Evolutionary conservation across 2,797 vertebrate genomes (phyloP), one percentile per base, ranked within the genome.

Genomic region (Pagetopsis macropterus): DNA sequence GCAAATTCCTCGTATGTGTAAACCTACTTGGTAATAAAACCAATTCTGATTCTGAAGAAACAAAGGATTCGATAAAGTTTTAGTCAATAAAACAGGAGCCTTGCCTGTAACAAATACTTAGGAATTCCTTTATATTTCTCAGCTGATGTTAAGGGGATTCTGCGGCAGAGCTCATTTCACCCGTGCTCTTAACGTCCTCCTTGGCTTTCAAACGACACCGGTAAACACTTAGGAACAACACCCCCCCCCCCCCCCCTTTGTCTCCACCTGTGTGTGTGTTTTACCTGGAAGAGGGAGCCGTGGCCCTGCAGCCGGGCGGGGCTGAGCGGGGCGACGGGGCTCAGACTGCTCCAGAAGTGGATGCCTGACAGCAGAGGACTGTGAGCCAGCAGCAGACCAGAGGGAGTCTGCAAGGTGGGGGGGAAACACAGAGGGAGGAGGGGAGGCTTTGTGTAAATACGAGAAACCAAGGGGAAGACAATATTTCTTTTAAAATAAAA

Each of bases 341-440:
- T 98, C 72, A 98, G 92, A 86, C 96, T 98, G 94, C 97, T 98
- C 97, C 97, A 98, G 92, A 98, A 98, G 76, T 98, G 97, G 88
- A 98, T 97, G 85, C 96, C 97, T 62, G 97, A 97, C 69, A 98
- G 91, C 86, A 98, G 94, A 0, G 97, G 97, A 88, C 97, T 98
- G 61, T 97, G 97, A 67, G 96, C 96, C 94, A 98, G 93, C 89
- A 98, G 92, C 93, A 98, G 89, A 91, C 96, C 97, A 59, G 76
- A 97, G 56, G 96, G 96, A 82, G 97, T 97, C 97, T 98, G 92
- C 4, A 16, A 72, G 48, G 43, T 14, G 16, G 40, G 55, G 55
- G n/a, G 45, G 10, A 41, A n/a, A 19, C 43, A 51, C 12, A 65
- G 58, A 69, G 67, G 43, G 60, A 54, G 19, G 33, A 37, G 33